Base-by-base conservation (phyloP, 2,113 vertebrate species). In the Cynopterus brachyotis region DNA sequence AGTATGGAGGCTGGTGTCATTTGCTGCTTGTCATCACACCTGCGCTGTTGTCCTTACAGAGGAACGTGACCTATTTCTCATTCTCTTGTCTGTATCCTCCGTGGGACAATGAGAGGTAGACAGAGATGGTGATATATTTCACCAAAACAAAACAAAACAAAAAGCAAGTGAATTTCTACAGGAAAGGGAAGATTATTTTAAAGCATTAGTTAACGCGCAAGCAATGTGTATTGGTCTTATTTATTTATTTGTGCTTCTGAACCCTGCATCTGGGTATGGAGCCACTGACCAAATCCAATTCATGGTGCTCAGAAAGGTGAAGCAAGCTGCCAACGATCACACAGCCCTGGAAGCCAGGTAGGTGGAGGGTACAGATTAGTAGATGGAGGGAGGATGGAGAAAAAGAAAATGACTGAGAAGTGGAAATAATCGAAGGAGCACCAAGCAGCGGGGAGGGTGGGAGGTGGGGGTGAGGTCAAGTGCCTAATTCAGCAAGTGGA, bases 1-100 rank as follows among this genome's bases (percentile, higher is more conserved):
- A 6, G 4, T 15, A 3, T 4, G 16, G 17, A 87, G 47, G 6
- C 9, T 4, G 6, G 1, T 17, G 1, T 2, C 26, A 2, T 32
- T 26, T 40, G 59, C 32, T 40, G 0, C 15, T 5, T 2, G n/a
- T 32, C 6, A 60, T 62, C 32, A 9, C 0, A 35, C 9, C 70
- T 20, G 9, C 26, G 35, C 45, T 50, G 1, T 64, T 45, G 32
- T 60, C 40, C 67, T 86, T 13, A 40, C 92, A 92, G 64, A 40
- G 47, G 1, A 75, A 20, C 11, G 24, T 35, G 15, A 60, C 28
- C 67, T 64, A 35, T 26, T 84, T 64, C n/a, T 66, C 62, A 73
- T 28, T n/a, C 40, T 9, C 26, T 50, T 19, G 35, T 67, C 47
- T 87, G 47, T 17, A 19, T n/a, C 30, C 32, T 76, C 47, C 20